Percentiles rank a stretch among this genome's conserved stretches.
Evolutionary conservation across 2,888 invertebrate species (phyloP).

Genomic region (Acleris holmiana): DNA sequence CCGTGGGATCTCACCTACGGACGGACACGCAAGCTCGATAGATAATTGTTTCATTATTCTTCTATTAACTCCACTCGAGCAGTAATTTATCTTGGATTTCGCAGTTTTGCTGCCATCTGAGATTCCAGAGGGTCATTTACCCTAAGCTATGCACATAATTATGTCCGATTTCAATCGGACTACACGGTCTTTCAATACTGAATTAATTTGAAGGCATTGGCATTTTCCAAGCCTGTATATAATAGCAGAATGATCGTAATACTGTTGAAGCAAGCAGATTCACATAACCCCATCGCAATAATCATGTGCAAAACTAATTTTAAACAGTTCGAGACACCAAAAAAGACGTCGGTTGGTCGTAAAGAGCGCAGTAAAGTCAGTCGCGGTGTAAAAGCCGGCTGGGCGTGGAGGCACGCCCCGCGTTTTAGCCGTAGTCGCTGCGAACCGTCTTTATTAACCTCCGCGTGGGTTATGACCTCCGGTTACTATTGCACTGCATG

Average conservation of each 20-base stretch:
- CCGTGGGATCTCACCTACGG: conserved; percentile 58
- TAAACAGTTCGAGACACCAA: conserved; percentile 64
- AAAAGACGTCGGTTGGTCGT: conserved; percentile 64
- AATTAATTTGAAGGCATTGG: neutral
- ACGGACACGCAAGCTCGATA: conserved; percentile 70
- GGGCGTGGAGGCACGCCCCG: conserved; percentile 76
- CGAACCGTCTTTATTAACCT: conserved; percentile 71
- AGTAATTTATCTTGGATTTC: conserved; percentile 63
- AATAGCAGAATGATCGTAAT: conserved; percentile 8
- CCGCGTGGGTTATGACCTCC: conserved; percentile 56
- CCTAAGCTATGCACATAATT: conserved; percentile 11
- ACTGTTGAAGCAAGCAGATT: conserved; percentile 17
- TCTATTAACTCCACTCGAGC: conserved; percentile 78
- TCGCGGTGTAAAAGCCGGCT: conserved; percentile 61
- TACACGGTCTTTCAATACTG: neutral
- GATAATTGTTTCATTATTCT: conserved; percentile 83
- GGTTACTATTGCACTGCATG: conserved; percentile 45
- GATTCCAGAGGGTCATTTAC: conserved; percentile 25
- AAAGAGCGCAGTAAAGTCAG: conserved; percentile 69
- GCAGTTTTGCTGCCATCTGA: conserved; percentile 30
- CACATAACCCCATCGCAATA: conserved; percentile 32
- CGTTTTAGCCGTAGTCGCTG: conserved; percentile 54
- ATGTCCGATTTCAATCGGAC: conserved; percentile 9
- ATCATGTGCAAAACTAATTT: conserved; percentile 38
- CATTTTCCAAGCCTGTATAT: neutral